Evolutionary conservation across 2,888 invertebrate genomes (phyloP), one percentile per base, ranked within the genome.

Genomic region (Amorpha juglandis): DNA sequence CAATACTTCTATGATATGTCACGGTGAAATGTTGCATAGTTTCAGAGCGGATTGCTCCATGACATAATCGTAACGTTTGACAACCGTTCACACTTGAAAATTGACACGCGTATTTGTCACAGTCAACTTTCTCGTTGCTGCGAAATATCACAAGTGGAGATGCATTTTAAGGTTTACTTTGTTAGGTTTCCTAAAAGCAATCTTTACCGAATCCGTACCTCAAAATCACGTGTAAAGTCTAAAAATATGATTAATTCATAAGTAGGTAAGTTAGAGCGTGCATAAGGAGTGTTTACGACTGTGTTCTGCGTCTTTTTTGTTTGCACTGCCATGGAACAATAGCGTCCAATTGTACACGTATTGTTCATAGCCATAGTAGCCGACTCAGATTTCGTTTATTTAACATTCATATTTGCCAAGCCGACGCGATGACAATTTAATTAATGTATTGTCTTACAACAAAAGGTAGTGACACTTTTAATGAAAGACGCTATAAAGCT

Each of bases 361-460:
- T 65, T 62, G 65, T 65, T 65, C 50, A 27, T 47, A 51, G 42
- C 38, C 50, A 65, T 77, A 84, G 80, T 86, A 77, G 76, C 77
- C 68, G 72, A 74, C 76, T 87, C 82, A 77, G 78, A 80, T 87
- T 84, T 79, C 81, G 75, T 80, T 82, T 80, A 71, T 74, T 77
- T 76, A 69, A 73, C 70, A 63, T 67, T 55, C 14, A 71, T 83
- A 78, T 85, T 85, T 83, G 74, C 72, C 62, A 80, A 82, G 80
- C 76, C 74, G 79, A 77, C 62, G 76, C 42, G 65, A 63, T 79
- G 77, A 79, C 81, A 81, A 81, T 83, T 84, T 84, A 84, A 86
- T 85, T 84, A 82, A 58, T 51, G 19, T 48, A 82, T 84, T 84
- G 83, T 86, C 80, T 72, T 70, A 51, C 9, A 67, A 82, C 80